Conservation (phyloP, 2,113 vertebrate genomes). For the Tylochromis polylepis region DNA sequence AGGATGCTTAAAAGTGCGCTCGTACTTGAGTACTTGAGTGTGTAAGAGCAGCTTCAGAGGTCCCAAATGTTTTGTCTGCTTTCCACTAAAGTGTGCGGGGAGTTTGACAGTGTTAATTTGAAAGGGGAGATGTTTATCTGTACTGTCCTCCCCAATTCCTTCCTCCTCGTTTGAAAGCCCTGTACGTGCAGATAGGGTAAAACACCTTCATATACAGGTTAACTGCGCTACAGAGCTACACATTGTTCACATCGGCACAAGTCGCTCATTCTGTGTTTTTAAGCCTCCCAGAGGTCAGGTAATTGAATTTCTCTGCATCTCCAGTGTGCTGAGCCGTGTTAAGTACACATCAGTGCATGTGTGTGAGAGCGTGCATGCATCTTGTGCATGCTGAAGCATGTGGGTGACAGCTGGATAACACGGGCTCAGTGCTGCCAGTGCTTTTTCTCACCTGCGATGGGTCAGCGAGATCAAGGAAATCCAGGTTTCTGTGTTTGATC, state of each 20-base stretch:
- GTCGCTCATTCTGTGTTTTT: not conserved
- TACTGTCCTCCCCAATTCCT: not conserved
- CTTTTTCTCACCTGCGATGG: slow-evolving; percentile 46
- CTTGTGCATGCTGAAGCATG: not conserved
- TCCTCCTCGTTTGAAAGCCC: not conserved
- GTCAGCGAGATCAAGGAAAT: slow-evolving; percentile 28
- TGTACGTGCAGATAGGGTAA: not conserved
- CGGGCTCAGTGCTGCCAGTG: not conserved
- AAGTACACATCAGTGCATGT: not conserved
- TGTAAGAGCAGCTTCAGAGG: not conserved
- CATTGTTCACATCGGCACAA: not conserved
- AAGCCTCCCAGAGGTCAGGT: not conserved
- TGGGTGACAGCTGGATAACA: slow-evolving; percentile 52
- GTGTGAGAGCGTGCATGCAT: not conserved
- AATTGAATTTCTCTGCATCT: not conserved
- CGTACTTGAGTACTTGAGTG: not conserved
- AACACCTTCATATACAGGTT: not conserved
- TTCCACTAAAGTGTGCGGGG: not conserved
- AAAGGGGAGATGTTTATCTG: not conserved
- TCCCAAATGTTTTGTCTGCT: not conserved
- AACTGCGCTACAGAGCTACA: not conserved
- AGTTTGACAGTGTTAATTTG: not conserved
- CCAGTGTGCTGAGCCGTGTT: not conserved
- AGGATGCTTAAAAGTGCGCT: slow-evolving; percentile 23
- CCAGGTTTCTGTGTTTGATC: not conserved